phyloP scores from a whole-genome alignment of 2,888 invertebrate genomes.

The Caenorhabditis parvicauda region DNA sequence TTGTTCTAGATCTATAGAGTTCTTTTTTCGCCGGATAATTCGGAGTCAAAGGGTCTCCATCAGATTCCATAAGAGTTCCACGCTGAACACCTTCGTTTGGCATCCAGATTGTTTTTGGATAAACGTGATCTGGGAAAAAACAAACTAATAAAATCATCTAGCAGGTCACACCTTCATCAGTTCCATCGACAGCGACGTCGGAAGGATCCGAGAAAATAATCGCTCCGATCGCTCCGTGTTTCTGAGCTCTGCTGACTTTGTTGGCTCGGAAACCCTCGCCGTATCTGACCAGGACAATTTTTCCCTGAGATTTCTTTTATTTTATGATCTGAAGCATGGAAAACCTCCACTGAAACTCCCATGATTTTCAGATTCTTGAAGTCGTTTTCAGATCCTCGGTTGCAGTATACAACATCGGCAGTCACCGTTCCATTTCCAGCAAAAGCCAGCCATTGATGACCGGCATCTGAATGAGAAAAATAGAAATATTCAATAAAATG shows the following conservation, averaged over 20 bases:
- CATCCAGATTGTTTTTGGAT: slow-evolving; percentile 66
- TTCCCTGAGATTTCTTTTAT: slow-evolving; percentile 56
- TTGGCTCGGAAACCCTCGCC: slow-evolving; percentile 66
- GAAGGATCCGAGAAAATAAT: slow-evolving; percentile 60
- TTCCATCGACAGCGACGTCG: slow-evolving; percentile 55
- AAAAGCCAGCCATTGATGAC: slow-evolving; percentile 60
- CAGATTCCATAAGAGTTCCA: slow-evolving; percentile 64
- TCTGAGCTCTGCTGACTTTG: slow-evolving; percentile 62
- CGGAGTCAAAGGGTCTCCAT: slow-evolving; percentile 68
- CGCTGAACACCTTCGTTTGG: slow-evolving; percentile 67
- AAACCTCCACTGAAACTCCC: slow-evolving; percentile 43
- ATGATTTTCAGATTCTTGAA: slow-evolving; percentile 49
- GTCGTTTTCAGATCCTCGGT: slow-evolving; percentile 51
- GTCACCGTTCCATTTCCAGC: slow-evolving; percentile 47
- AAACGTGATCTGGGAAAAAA: slow-evolving; percentile 51
- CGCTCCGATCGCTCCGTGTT: slow-evolving; percentile 61
- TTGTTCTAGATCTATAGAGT: slow-evolving; percentile 44
- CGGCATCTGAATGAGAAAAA: slow-evolving; percentile 34
- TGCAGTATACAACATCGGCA: slow-evolving; percentile 53
- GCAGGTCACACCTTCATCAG: slow-evolving; percentile 34
- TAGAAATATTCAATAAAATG: neutral
- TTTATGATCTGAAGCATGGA: neutral
- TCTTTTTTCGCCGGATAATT: slow-evolving; percentile 66
- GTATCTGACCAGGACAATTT: slow-evolving; percentile 67
- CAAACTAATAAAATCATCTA: neutral